Evolutionary conservation across 2,113 vertebrate genomes (phyloP).

Genomic region (Bos taurus): ARS-UCD2.0 NC_037328.1:85375501-85376000

Average conservation of each 20-base stretch:
- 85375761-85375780: constrained; percentile 34
- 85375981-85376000: background rate
- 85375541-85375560: constrained; percentile 84
- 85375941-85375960: background rate
- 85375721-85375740: background rate
- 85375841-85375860: background rate
- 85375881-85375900: background rate
- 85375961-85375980: constrained; percentile 6
- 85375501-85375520: constrained; percentile 96
- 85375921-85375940: background rate
- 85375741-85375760: background rate
- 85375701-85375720: background rate
- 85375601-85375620: constrained; percentile 82
- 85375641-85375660: constrained; percentile 73
- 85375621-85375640: constrained; percentile 77
- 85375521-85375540: constrained; percentile 85
- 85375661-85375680: constrained; percentile 72
- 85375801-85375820: background rate
- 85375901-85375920: background rate
- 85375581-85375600: constrained; percentile 84
- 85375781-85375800: constrained; percentile 25
- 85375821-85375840: constrained; percentile 22
- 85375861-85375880: background rate
- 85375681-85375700: constrained; percentile 51
- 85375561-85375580: constrained; percentile 78